Evolutionary conservation across 2,888 invertebrate genomes (phyloP).

Genomic region (Hirtodrosophila confusa): DNA sequence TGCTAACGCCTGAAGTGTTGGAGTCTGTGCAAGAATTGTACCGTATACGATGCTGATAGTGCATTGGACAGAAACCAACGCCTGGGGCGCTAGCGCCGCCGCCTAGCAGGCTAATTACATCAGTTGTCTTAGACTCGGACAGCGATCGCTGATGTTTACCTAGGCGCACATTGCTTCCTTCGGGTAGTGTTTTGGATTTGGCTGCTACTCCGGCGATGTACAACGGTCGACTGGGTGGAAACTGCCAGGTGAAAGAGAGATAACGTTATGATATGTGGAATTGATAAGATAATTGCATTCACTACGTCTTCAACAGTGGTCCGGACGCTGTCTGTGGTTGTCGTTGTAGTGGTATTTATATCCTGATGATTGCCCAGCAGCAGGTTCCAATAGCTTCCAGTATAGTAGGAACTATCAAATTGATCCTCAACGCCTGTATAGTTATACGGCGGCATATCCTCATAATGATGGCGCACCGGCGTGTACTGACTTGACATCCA

Average conservation of each 20-base stretch:
- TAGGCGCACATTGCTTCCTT: constrained; percentile 81
- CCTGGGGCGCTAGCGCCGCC: constrained; percentile 35
- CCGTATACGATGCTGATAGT: constrained; percentile 85
- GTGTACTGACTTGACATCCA: constrained; percentile 85
- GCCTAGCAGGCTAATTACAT: constrained; percentile 84
- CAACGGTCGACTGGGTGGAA: constrained; percentile 18
- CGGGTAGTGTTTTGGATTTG: constrained; percentile 86
- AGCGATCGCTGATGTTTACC: constrained; percentile 87
- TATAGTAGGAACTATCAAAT: constrained; percentile 82
- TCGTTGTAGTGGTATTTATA: constrained; percentile 75
- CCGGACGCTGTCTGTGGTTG: constrained; percentile 75
- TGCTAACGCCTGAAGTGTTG: constrained; percentile 92
- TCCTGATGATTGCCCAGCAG: constrained; percentile 65
- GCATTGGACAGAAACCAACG: constrained; percentile 41
- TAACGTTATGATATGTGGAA: constrained; percentile 16
- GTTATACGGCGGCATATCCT: constrained; percentile 83
- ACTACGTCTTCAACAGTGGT: constrained; percentile 63
- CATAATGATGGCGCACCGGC: constrained; percentile 84
- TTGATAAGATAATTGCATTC: constrained; percentile 18
- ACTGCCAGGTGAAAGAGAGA: constrained; percentile 1
- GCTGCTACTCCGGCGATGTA: constrained; percentile 44
- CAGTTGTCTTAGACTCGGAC: constrained; percentile 89
- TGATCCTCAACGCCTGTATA: constrained; percentile 83
- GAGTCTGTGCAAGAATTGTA: constrained; percentile 89
- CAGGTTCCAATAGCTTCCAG: constrained; percentile 83